A percentile compares a stretch with the other conserved stretches of the same genome.
Conservation (phyloP, 2,113 vertebrate genomes). For the Xerus inauris region DNA sequence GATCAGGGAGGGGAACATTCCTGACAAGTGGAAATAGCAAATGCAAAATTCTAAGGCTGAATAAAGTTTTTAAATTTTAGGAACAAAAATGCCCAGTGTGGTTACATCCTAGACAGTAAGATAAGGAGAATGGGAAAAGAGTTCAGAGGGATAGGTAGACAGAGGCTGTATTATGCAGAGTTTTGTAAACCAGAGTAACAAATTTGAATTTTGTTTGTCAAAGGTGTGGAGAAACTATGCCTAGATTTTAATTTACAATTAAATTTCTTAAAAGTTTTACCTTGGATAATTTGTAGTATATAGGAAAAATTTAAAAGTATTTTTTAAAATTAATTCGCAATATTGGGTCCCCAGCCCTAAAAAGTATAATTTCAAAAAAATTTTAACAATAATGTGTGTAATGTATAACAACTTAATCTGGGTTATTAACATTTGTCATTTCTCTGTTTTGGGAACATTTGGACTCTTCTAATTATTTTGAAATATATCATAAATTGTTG, state of each 20-base stretch:
- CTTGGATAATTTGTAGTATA: neutral
- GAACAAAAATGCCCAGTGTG: neutral
- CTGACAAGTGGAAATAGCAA: constrained; percentile 32
- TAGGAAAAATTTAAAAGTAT: neutral
- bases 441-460: neutral
- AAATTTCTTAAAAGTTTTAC: neutral
- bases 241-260: neutral
- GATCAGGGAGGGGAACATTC: neutral
- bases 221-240: neutral
- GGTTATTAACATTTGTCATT: neutral
- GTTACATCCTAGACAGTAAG: neutral
- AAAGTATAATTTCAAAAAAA: neutral
- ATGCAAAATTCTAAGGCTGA: neutral
- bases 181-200: constrained; percentile 39
- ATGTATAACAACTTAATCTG: neutral
- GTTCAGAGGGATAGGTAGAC: neutral
- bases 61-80: constrained; percentile 26
- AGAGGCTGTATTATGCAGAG: neutral
- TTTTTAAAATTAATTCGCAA: neutral
- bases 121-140: neutral
- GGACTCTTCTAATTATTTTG: neutral
- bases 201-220: constrained; percentile 43
- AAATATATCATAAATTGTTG: neutral
- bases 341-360: neutral
- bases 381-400: neutral